Evolutionary conservation across 2,113 vertebrate species (phyloP).

Genomic region (Clarias gariepinus): DNA sequence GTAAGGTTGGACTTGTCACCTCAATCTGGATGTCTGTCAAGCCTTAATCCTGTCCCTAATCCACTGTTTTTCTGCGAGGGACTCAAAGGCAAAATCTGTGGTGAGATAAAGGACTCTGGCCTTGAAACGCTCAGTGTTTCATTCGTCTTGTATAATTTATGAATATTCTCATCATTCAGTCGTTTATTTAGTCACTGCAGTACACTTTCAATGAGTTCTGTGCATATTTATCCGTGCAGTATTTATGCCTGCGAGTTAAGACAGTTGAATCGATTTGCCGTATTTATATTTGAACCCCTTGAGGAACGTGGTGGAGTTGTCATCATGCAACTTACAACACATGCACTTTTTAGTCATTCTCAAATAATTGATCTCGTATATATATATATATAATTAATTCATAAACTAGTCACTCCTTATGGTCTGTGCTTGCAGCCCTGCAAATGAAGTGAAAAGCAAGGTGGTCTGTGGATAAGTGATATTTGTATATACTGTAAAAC

Average conservation of each 20-base stretch:
- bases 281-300: conserved; percentile 11
- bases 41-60: conserved; percentile 44
- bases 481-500: conserved; percentile 38
- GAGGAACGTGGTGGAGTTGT: not conserved
- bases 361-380: conserved; percentile 4
- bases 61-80: conserved; percentile 31
- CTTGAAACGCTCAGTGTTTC: conserved; percentile 25
- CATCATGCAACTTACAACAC: conserved; percentile 10
- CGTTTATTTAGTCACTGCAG: conserved; percentile 12
- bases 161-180: conserved; percentile 11
- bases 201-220: not conserved
- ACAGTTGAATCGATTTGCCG: not conserved
- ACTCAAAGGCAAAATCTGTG: conserved; percentile 21
- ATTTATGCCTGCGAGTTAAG: conserved; percentile 26
- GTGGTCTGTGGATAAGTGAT: not conserved
- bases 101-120: conserved; percentile 6
- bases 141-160: conserved; percentile 33
- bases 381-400: conserved; percentile 1
- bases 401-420: not conserved
- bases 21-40: conserved; percentile 38
- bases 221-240: conserved; percentile 44
- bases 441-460: not conserved
- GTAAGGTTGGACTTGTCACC: conserved; percentile 21
- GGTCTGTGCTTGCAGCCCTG: conserved; percentile 9
- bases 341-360: not conserved